Base-by-base conservation (phyloP, 2,113 vertebrate genomes). In the Microtus richardsoni region DNA sequence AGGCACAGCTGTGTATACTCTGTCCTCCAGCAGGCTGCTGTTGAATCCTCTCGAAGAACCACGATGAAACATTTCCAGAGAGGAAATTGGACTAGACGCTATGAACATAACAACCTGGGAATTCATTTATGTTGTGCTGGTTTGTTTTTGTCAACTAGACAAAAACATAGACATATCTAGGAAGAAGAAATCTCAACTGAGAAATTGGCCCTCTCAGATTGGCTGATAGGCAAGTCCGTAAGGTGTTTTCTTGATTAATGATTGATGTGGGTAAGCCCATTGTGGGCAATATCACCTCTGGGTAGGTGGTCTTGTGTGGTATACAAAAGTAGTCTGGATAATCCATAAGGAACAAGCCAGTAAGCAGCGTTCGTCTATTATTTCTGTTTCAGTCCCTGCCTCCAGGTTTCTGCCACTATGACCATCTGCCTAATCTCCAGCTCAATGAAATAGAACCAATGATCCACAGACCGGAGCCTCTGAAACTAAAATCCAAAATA, bases 241-340 rank as follows among this genome's bases (percentile, higher is more conserved):
- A 2, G 6, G 22, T 4, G n/a, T 60, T 60, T 82, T 24, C 22
- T 60, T 82, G 36, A 26, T 82, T 14, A 28, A 60, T 16, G 22
- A 28, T 39, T 0, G 3, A 16, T 4, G 10, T 26, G 12, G 36
- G 10, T 39, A n/a, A 82, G 3, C 13, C 10, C 12, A 26, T 3
- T 60, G 24, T 54, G 36, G 21, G 36, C 7, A 14, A 6, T 6
- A 24, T 21, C 78, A 58, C 30, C 78, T 10, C 19, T 8, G 33
- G 52, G 11, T 80, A 24, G 8, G 17, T 22, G 11, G 21, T 39
- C 36, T 60, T 39, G 3, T 24, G n/a, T 60, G 54, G 36, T 14
- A 26, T 26, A 12, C 79, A 82, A 82, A 60, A 28, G 54, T 39
- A 82, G 54, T n/a, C 22, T 16, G 22, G n/a, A 58, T 16, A 26